Base-by-base conservation (phyloP, 2,113 vertebrate species). In the Diadophis punctatus region DNA sequence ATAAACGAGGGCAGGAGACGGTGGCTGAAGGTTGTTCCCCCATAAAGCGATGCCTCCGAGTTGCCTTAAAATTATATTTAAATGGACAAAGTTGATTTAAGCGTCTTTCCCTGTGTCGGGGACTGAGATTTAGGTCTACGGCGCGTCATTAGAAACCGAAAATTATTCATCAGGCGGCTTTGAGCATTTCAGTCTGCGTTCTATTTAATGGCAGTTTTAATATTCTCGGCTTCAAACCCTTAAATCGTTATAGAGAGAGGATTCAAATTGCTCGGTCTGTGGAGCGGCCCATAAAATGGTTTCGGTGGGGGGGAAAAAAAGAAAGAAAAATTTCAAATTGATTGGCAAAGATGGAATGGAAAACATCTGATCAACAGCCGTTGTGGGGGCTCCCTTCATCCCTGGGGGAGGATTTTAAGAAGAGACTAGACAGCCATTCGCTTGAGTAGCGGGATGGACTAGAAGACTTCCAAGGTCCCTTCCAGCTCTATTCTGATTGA, bases 81-180 rank as follows among this genome's bases (percentile, higher is more conserved):
- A 97, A 96, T 96, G 97, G 97, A 94, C 96, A 95, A 96, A 97
- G 97, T 97, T 98, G 97, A 97, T 97, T 96, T 98, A 97, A 95
- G 96, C 96, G 96, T 96, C 97, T 96, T 94, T 97, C 93, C 94
- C 96, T 94, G 89, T 95, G 96, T 97, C 97, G 94, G 87, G 88
- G 96, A 92, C 95, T 93, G 96, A 96, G 97, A 97, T 97, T 97
- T 97, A 98, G 93, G 96, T 95, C 96, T 94, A 91, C 80, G 92
- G 96, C 94, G 39, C 93, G 93, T 95, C 96, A 90, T 97, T 97
- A 97, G 95, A 95, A 94, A 92, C 95, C 96, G 22, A 97, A 96
- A 97, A 96, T 97, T 97, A 96, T 97, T 97, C 96, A 95, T 95
- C 93, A 91, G 94, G 95, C 96, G 94, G 96, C 95, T 93, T 94